A percentile compares a stretch with the other conserved stretches of the same genome.
Conservation (phyloP, 2,113 vertebrate species). For the Macaca nemestrina region DNA sequence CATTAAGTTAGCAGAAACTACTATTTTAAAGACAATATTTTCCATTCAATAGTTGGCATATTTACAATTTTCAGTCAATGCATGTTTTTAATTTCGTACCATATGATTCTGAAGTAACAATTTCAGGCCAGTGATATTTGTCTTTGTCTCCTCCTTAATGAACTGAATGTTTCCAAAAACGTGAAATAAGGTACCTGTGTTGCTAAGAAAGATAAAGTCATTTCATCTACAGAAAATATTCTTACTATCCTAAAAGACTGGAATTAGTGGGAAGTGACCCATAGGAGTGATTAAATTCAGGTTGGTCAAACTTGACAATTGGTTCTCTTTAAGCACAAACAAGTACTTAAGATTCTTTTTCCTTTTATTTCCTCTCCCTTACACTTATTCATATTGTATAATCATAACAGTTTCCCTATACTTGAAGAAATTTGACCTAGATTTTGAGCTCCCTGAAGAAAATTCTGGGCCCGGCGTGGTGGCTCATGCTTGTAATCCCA, state of each 20-base stretch:
- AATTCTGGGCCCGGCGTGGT: background rate
- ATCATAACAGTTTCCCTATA: background rate
- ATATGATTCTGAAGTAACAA: conserved; percentile 68
- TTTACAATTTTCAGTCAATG: conserved; percentile 65
- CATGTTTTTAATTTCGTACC: conserved; percentile 69
- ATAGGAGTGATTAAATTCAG: background rate
- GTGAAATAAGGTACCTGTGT: conserved; percentile 37
- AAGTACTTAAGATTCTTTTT: background rate
- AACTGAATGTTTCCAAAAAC: conserved; percentile 61
- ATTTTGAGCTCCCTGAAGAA: background rate
- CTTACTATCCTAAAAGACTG: conserved; percentile 15
- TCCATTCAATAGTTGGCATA: conserved; percentile 14
- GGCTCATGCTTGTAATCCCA: no score
- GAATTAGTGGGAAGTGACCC: conserved; percentile 49
- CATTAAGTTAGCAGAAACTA: conserved; percentile 39
- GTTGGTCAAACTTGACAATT: background rate
- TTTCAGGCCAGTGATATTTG: conserved; percentile 57
- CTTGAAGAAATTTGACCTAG: background rate
- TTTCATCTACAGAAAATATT: conserved; percentile 44
- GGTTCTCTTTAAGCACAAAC: background rate
- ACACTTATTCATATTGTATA: background rate
- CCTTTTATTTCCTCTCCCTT: background rate
- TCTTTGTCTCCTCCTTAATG: conserved; percentile 73
- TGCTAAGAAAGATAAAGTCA: conserved; percentile 38
- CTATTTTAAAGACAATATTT: conserved; percentile 52